Base-by-base conservation (phyloP, 2,797 vertebrate species). In the Tragopan temminckii region DNA sequence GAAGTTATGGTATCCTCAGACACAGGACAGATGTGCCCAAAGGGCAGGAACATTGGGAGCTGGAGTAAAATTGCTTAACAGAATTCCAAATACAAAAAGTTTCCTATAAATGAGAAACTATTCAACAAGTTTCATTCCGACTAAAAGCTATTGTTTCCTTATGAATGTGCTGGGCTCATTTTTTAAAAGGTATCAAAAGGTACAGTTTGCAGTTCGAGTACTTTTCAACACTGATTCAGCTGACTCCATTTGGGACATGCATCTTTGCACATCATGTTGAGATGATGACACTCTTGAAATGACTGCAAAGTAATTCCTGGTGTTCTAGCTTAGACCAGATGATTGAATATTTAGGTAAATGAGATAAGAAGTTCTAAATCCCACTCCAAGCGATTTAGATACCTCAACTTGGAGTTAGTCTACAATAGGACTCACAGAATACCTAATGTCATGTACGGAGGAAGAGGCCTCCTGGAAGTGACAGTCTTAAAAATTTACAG, bases 1-100 rank as follows among this genome's bases (percentile, higher is more conserved):
- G 95, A 96, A 91, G 76, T 43, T 80, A 82, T 68, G 58, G 91
- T 80, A 93, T 91, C 92, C 66, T 94, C 62, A 89, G 84, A 79
- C 89, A 92, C 33, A 21, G 69, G 81, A 93, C 89, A 88, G 68
- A 95, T 92, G 79, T 89, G 76, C 58, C 92, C 4, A 0, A 87
- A 92, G 81, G 80, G 66, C 38, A 89, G 50, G 79, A 93, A 91
- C 64, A 78, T 23, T 83, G 76, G 69, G 92, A 95, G 53, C 45
- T 4, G 18, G 15, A 36, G 66, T 33, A 93, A 94, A 89, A 88
- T 93, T 89, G 64, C 87, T 78, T 79, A 93, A 92, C 19, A 64
- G 66, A 64, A 87, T 82, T 93, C 95, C 91, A 94, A 83, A 92
- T 84, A 80, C 36, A 71, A 92, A 82, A 82, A 89, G 52, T 89